Evolutionary conservation across 2,888 invertebrate genomes (phyloP), one percentile per base, ranked within the genome.

Genomic region (Epirrhoe tristata): DNA sequence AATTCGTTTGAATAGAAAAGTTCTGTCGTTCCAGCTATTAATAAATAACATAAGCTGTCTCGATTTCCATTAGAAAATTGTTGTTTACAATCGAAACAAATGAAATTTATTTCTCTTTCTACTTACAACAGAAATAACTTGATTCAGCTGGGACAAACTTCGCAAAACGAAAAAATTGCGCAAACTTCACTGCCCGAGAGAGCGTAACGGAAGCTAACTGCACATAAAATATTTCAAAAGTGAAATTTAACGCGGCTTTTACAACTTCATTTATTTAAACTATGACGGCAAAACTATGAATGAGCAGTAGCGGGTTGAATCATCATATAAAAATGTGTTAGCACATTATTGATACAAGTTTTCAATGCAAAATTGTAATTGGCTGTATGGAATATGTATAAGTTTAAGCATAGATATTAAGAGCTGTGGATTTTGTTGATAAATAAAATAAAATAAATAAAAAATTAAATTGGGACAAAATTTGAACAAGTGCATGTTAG

Each of bases 181-280:
- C 24, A 16, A 48, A 53, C 59, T 65, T 51, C 14, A 51, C 50
- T 43, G 36, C 57, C 36, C 56, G 31, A 54, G 61, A 57, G 66
- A 62, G 58, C 58, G 16, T 66, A 61, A 58, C 61, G 52, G 36
- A 31, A 60, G 57, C 53, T 65, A 66, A 66, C 58, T 61, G 66
- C 58, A 50, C 58, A 62, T 58, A 58, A 66, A 62, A 54, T 66
- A 62, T 43, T 39, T 50, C 55, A 65, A 56, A 58, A 56, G 24
- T 55, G 12, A 48, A 43, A 57, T 39, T 39, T 10, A 39, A 46
- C 5, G 48, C 14, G 1, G 7, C 63, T 64, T 65, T 67, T 36
- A 66, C 48, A 53, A 55, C 36, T 46, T 14, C 12, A 10, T 2
- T 43, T 12, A 43, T 43, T 43, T 43, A 12, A 12, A 12, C 39